These are phyloP conservation scores for Cancer borealis DNA, from an alignment of 2,888 invertebrate genomes.

Conservation along the genomic window DNA sequence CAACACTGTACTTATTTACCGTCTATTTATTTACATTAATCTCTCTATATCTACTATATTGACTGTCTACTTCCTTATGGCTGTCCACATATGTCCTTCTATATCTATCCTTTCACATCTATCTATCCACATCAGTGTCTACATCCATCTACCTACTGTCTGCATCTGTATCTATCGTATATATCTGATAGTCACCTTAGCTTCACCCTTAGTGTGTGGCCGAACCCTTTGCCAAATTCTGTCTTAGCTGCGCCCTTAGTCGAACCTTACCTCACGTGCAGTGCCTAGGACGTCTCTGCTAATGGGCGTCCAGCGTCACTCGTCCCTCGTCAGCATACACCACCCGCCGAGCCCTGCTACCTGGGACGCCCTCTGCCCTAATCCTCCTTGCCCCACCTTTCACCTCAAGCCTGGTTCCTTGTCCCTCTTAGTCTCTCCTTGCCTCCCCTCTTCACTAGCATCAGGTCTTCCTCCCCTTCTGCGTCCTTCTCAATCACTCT, in stretches of 20 bases:
- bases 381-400: not conserved
- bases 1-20: not conserved
- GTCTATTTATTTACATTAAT: not conserved
- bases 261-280: not conserved
- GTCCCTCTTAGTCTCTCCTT: not conserved
- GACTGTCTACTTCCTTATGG: not conserved
- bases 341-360: conserved; percentile 16
- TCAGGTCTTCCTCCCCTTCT: not conserved
- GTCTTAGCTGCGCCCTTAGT: not conserved
- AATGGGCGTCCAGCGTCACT: conserved; percentile 21
- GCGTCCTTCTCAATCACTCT: not conserved
- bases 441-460: not conserved
- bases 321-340: not conserved
- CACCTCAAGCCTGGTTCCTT: not conserved
- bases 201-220: not conserved
- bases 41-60: not conserved
- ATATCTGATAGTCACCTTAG: not conserved
- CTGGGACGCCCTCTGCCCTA: not conserved
- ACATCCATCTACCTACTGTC: not conserved
- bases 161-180: not conserved
- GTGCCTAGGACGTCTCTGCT: not conserved
- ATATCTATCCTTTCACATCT: not conserved
- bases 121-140: not conserved
- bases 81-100: not conserved
- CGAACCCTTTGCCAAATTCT: not conserved